These are phyloP conservation scores for Leuciscus waleckii DNA, from an alignment of 2,797 vertebrate species.

Conservation along the genomic window DNA sequence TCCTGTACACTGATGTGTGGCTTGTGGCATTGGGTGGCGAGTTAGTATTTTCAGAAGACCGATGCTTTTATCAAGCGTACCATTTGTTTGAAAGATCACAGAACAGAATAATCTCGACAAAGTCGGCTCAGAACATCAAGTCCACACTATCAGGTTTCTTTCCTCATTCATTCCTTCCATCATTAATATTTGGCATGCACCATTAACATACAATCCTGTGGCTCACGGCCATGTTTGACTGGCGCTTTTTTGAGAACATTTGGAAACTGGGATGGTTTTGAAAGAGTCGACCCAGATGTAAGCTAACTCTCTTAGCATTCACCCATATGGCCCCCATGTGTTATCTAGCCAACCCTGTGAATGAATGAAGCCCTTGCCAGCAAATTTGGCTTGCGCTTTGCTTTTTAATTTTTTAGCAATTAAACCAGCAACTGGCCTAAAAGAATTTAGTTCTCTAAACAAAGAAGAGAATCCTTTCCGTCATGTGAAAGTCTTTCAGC, in stretches of 20 bases:
- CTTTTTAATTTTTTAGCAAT: slow-evolving; percentile 30
- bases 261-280: slow-evolving; percentile 34
- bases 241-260: slow-evolving; percentile 24
- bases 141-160: slow-evolving; percentile 35
- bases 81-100: slow-evolving; percentile 26
- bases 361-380: slow-evolving; percentile 45
- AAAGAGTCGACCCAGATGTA: slow-evolving; percentile 54
- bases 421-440: slow-evolving; percentile 38
- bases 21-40: slow-evolving; percentile 21
- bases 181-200: slow-evolving; percentile 41
- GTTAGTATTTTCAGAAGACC: slow-evolving; percentile 2
- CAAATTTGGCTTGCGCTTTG: slow-evolving; percentile 22
- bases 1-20: slow-evolving; percentile 29
- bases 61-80: slow-evolving; percentile 9
- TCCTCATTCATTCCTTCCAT: slow-evolving; percentile 35
- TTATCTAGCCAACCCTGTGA: slow-evolving; percentile 55
- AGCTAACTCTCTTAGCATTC: slow-evolving; percentile 58
- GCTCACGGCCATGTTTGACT: slow-evolving; percentile 19
- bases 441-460: slow-evolving; percentile 32
- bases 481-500: slow-evolving; percentile 22
- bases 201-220: slow-evolving; percentile 31
- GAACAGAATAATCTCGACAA: slow-evolving; percentile 9
- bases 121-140: slow-evolving; percentile 13
- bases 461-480: slow-evolving; percentile 19
- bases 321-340: slow-evolving; percentile 74